Evolutionary conservation across 2,888 invertebrate species (phyloP).

Genomic region (Cacoxenus indagator): DNA sequence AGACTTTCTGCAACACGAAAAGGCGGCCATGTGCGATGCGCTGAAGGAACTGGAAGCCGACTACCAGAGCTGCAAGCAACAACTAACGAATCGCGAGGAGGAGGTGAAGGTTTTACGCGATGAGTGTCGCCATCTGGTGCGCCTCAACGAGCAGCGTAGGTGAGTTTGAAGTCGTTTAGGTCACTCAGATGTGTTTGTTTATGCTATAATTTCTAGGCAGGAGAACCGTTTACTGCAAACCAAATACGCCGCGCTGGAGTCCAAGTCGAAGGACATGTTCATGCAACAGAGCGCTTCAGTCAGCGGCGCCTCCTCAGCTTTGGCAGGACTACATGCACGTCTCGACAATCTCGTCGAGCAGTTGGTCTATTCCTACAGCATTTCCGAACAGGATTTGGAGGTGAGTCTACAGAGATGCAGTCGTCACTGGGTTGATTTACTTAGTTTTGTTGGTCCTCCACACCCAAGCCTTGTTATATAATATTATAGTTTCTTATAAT

Average conservation of each 20-base stretch:
- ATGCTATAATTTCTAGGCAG: constrained; percentile 71
- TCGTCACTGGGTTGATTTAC: neutral
- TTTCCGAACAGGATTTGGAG: constrained; percentile 82
- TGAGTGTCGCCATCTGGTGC: constrained; percentile 83
- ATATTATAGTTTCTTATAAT: neutral
- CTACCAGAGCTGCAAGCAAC: constrained; percentile 63
- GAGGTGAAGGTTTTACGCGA: constrained; percentile 78
- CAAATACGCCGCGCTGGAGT: constrained; percentile 76
- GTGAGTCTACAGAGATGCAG: constrained; percentile 72
- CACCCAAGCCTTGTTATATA: neutral
- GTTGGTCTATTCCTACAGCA: constrained; percentile 79
- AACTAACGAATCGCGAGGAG: constrained; percentile 72
- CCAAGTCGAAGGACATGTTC: constrained; percentile 76
- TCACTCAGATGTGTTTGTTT: neutral
- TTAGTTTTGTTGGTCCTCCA: neutral
- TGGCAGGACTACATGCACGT: constrained; percentile 78
- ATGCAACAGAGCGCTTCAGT: constrained; percentile 80
- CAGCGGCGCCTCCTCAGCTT: constrained; percentile 78
- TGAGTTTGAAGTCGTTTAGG: too few relatives aligned
- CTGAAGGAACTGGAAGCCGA: constrained; percentile 81
- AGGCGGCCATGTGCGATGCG: constrained; percentile 83
- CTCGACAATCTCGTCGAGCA: constrained; percentile 81
- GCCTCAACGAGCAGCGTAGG: constrained; percentile 85
- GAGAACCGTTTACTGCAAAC: constrained; percentile 79
- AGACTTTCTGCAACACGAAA: constrained; percentile 90